phyloP scores from a whole-genome alignment of 1,140 invertebrate species.

The Trachymyrmex cornetzi region DNA sequence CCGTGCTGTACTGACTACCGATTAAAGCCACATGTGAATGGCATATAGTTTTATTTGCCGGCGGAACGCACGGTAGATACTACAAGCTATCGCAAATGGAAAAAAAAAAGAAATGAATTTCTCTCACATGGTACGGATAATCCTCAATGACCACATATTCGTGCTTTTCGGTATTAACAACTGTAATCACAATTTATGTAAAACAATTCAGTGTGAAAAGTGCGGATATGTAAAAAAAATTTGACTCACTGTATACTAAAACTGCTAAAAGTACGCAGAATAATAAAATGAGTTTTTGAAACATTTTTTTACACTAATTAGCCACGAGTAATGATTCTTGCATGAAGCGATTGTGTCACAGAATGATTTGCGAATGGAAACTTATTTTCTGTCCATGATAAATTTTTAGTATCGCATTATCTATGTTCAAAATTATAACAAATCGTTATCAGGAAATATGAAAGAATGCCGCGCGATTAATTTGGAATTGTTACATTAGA shows the following conservation, averaged over 20 bases:
- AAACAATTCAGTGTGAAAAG: conserved; percentile 5
- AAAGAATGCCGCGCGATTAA: conserved; percentile 46
- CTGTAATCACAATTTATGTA: conserved; percentile 55
- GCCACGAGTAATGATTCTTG: not conserved
- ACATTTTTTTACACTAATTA: conserved; percentile 42
- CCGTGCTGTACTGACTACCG: conserved; percentile 38
- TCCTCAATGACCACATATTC: conserved; percentile 63
- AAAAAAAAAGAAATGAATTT: conserved; percentile 19
- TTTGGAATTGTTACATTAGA: conserved; percentile 6
- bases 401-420: conserved; percentile 50
- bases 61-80: not conserved
- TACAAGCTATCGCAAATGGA: not conserved
- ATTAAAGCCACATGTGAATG: conserved; percentile 60
- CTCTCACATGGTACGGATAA: conserved; percentile 75
- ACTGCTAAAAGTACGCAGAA: conserved; percentile 31
- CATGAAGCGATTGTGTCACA: not conserved
- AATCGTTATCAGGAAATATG: conserved; percentile 33
- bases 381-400: conserved; percentile 23
- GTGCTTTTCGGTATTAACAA: conserved; percentile 29
- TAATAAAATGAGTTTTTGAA: conserved; percentile 1
- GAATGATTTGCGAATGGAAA: not conserved
- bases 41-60: conserved; percentile 31
- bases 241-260: conserved; percentile 41
- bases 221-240: not conserved
- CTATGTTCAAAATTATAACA: not conserved